A percentile compares a stretch with the other conserved stretches of the same genome.
Conservation (phyloP, 2,113 vertebrate species). For the Montifringilla adamsi region DNA sequence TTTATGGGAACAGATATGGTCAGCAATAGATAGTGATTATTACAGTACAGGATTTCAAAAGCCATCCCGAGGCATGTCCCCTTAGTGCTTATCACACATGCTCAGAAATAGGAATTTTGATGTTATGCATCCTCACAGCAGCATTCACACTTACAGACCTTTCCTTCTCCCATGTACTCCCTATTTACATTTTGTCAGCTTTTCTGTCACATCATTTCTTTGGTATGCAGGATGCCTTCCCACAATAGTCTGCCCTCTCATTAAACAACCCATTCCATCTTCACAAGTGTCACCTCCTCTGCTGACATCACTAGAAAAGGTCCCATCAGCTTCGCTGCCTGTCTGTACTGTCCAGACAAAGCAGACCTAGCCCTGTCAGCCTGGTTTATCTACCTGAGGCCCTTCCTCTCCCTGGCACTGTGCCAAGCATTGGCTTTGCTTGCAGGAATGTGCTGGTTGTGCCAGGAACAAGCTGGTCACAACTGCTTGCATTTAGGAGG, state of each 20-base stretch:
- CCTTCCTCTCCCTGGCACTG: background rate
- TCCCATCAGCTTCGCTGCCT: background rate
- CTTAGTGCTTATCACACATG: background rate
- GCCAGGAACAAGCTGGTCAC: background rate
- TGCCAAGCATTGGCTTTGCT: background rate
- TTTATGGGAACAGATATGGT: background rate
- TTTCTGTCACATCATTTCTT: background rate
- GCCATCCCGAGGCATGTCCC: background rate
- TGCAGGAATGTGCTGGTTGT: background rate
- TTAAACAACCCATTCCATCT: background rate
- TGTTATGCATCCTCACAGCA: background rate
- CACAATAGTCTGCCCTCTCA: background rate
- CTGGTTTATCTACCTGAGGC: background rate
- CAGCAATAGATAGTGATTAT: background rate
- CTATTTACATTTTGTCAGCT: background rate
- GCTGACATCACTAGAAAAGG: background rate
- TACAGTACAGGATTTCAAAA: background rate
- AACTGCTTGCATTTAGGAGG: background rate
- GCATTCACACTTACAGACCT: rapidly evolving
- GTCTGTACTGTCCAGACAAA: background rate
- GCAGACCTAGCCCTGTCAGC: background rate
- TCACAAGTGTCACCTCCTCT: background rate
- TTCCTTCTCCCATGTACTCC: background rate
- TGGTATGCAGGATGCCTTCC: background rate
- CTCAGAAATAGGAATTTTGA: background rate